Evolutionary conservation across 2,797 vertebrate genomes (phyloP).

Genomic region (Pangasius macronema): DNA sequence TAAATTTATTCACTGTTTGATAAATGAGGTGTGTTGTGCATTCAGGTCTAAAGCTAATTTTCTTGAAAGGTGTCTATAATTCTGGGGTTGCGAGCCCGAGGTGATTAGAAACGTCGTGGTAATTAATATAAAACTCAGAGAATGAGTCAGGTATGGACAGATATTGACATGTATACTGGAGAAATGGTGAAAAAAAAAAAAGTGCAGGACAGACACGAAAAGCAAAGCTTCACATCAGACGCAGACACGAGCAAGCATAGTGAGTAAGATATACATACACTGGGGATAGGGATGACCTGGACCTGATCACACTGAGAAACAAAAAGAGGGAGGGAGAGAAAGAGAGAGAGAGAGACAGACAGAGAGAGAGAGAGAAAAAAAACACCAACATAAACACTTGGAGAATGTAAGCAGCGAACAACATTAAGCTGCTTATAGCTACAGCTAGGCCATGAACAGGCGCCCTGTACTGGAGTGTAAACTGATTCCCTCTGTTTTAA

Average conservation of each 20-base stretch:
- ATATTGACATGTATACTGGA: not conserved
- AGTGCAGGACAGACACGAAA: not conserved
- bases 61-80: not conserved
- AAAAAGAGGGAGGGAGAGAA: constrained; percentile 38
- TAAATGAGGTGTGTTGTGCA: not conserved
- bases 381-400: constrained; percentile 31
- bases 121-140: not conserved
- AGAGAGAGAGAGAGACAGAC: constrained; percentile 4
- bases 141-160: not conserved
- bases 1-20: not conserved
- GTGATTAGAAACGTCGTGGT: not conserved
- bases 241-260: constrained; percentile 41
- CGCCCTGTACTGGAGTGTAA: constrained; percentile 27
- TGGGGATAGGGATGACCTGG: constrained; percentile 90
- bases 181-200: not conserved
- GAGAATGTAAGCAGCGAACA: constrained; percentile 35
- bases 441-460: constrained; percentile 26
- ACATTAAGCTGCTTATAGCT: constrained; percentile 18
- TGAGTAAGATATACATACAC: constrained; percentile 86
- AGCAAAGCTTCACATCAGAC: constrained; percentile 18
- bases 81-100: not conserved
- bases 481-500: constrained; percentile 26
- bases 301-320: constrained; percentile 79
- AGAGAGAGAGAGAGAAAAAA: constrained; percentile 4
- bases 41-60: not conserved